A percentile compares a stretch with the other conserved stretches of the same genome.
phyloP scores from a whole-genome alignment of 1,140 invertebrate species.

The Lethocerus indicus region DNA sequence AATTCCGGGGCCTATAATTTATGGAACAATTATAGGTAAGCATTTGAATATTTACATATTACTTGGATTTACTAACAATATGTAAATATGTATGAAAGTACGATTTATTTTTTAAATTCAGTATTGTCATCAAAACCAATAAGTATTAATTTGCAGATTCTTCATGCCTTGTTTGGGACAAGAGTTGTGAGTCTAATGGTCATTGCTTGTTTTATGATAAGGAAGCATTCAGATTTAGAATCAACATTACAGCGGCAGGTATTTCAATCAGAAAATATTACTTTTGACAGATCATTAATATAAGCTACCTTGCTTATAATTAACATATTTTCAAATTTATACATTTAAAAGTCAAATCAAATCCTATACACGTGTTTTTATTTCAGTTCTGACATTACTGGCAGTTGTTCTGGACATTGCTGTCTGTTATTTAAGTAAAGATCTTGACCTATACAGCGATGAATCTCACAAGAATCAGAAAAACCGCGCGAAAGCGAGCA shows the following conservation, averaged over 20 bases:
- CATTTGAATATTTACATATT: too few relatives aligned
- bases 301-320: too few relatives aligned
- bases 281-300: too few relatives aligned
- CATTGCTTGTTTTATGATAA: slow-evolving; percentile 24
- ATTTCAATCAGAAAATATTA: too few relatives aligned
- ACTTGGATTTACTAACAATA: too few relatives aligned
- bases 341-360: too few relatives aligned
- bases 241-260: slow-evolving; percentile 18
- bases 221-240: slow-evolving; percentile 18
- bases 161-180: slow-evolving; percentile 22
- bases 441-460: slow-evolving; percentile 51
- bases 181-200: slow-evolving; percentile 21
- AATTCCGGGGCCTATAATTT: slow-evolving; percentile 47
- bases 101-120: too few relatives aligned
- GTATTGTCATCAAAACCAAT: too few relatives aligned
- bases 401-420: slow-evolving; percentile 43
- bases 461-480: slow-evolving; percentile 34
- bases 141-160: slow-evolving; percentile 20
- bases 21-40: slow-evolving; percentile 36
- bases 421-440: slow-evolving; percentile 49
- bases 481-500: too few relatives aligned
- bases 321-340: too few relatives aligned
- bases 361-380: too few relatives aligned
- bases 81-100: too few relatives aligned
- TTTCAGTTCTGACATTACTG: slow-evolving; percentile 36